Conservation (phyloP, 2,888 invertebrate species). For the Tridacna gigas region DNA sequence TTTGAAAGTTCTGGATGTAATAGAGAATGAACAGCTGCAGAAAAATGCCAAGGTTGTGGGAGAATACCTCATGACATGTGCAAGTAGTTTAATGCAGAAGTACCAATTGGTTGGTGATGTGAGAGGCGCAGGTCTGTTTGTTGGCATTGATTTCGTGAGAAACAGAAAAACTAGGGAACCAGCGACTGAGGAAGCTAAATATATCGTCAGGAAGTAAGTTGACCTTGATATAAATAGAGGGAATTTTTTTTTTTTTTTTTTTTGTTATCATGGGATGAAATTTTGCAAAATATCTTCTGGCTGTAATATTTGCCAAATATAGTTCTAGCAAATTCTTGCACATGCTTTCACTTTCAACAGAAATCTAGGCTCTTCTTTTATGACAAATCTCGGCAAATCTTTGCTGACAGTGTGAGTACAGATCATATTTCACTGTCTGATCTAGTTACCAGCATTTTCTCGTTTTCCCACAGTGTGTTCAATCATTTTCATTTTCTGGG, state of each 20-base stretch:
- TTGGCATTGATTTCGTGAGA: constrained; percentile 96
- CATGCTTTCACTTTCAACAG: too few relatives aligned
- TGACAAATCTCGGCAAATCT: too few relatives aligned
- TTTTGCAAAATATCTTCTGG: too few relatives aligned
- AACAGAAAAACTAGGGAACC: constrained; percentile 92
- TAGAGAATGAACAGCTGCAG: constrained; percentile 94
- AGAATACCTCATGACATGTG: constrained; percentile 89
- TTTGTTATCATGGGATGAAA: too few relatives aligned
- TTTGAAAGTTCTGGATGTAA: constrained; percentile 96
- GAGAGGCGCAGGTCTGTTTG: constrained; percentile 95
- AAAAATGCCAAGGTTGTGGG: constrained; percentile 94
- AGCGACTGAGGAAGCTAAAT: constrained; percentile 91
- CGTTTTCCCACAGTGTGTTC: not conserved
- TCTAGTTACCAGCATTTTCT: not conserved
- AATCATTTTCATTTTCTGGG: not conserved
- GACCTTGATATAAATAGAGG: too few relatives aligned
- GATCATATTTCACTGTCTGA: too few relatives aligned
- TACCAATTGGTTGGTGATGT: constrained; percentile 90
- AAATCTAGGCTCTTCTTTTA: too few relatives aligned
- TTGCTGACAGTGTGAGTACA: too few relatives aligned
- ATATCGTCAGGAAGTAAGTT: constrained; percentile 80
- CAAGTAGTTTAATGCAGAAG: constrained; percentile 89
- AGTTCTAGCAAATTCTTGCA: too few relatives aligned
- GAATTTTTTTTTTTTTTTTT: too few relatives aligned
- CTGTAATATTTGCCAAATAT: too few relatives aligned